Conservation (phyloP, 1,140 invertebrate genomes). For the Dufourea novaeangliae region DNA sequence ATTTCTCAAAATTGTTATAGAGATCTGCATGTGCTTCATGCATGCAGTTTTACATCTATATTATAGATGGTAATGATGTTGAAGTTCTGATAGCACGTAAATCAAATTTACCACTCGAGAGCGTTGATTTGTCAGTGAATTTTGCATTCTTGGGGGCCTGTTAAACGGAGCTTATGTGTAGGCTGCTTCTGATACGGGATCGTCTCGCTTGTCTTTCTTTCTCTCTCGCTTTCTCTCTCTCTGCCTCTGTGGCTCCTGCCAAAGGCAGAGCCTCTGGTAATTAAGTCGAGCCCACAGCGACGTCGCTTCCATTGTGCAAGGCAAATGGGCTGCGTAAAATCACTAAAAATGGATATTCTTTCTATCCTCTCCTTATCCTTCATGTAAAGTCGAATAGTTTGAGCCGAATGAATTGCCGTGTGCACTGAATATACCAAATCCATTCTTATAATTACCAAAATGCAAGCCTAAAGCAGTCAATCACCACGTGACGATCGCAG, state of each 20-base stretch:
- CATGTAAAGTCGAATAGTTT: no score
- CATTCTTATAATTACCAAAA: no score
- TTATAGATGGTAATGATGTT: neutral
- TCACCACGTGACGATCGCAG: neutral
- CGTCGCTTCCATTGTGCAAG: conserved; percentile 66
- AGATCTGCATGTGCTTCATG: no score
- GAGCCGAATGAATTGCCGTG: no score
- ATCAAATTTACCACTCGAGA: conserved; percentile 7
- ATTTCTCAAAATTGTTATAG: no score
- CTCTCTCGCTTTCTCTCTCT: no score
- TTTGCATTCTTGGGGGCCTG: conserved; percentile 52
- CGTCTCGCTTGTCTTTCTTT: no score
- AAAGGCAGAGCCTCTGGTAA: conserved; percentile 68
- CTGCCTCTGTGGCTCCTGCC: conserved; percentile 34
- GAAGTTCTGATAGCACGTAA: neutral
- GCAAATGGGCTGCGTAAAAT: conserved; percentile 75
- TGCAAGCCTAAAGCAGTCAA: neutral
- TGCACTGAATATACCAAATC: no score
- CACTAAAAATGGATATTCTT: no score
- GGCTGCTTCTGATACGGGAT: conserved; percentile 44
- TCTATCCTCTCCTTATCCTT: no score
- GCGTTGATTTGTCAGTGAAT: conserved; percentile 49
- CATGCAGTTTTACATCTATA: neutral
- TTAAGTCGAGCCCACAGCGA: conserved; percentile 69
- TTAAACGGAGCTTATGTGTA: conserved; percentile 52